Base-by-base conservation (phyloP, 2,113 vertebrate genomes). In the Lathamus discolor region DNA sequence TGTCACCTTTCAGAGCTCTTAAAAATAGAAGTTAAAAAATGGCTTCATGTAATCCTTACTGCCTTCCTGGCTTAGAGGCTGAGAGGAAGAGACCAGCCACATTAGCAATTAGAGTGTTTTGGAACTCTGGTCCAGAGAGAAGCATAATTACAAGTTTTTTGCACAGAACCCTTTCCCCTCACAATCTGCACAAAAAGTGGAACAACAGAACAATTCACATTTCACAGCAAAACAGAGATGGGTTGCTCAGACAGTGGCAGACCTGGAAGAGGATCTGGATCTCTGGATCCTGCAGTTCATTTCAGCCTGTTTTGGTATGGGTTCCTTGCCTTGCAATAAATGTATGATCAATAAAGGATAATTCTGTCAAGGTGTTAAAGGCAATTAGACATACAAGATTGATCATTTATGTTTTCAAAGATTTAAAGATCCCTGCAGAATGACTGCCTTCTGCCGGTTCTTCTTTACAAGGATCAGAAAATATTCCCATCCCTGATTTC, bases 1-100 rank as follows among this genome's bases (percentile, higher is more conserved):
- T 91, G 72, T 95, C 25, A 11, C 88, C 83, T 94, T 96, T 88
- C 95, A 86, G 80, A 39, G 23, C 73, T 64, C 83, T 51, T 79
- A 86, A 70, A 92, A 95, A 93, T 78, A 96, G 95, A 81, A 66
- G 41, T 49, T 62, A 2, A 54, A 29, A 81, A 83, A 52, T 44
- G 13, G 46, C 43, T 80, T 78, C 76, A 33, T 2, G 0, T 63
- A 73, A 74, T n/a, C 69, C 79, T 62, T 6, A 12, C 69, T 69
- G 14, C 64, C 86, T 84, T 78, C 92, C 76, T 91, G 93, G 68
- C 22, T 22, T 16, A 52, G 59, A 37, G 92, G 68, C 24, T 22
- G 23, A 52, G 59, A 37, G 46, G 92, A 77, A 75, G 80, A n/a
- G 72, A 55, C 10, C 14, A 7, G 62, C 69, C 62, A 27, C 52